Evolutionary conservation across 2,888 invertebrate genomes (phyloP), one percentile per base, ranked within the genome.

Genomic region (Tricholauxania praeusta): DNA sequence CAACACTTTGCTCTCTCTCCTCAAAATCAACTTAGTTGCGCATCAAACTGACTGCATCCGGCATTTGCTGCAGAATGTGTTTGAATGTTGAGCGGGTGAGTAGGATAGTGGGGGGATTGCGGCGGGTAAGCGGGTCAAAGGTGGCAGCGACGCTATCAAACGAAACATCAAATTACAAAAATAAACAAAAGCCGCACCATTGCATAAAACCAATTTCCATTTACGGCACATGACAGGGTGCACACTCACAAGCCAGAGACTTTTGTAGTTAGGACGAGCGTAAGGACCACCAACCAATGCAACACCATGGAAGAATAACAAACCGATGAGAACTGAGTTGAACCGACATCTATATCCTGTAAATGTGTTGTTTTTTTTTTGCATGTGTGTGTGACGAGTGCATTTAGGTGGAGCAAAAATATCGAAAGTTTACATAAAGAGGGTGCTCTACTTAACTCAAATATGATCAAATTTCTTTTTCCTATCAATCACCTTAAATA

Each of bases 181-280:
- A 83, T 80, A 82, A 83, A 82, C 82, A 82, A 82, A 81, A 81
- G 81, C 79, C 80, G 49, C 49, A 60, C 82, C 80, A 82, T 80
- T 83, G 83, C 83, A 83, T 81, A 83, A 82, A 82, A 82, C 82
- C 82, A 82, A 82, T 82, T 82, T 82, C 82, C 83, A 82, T 82
- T 83, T 70, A 82, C 80, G 80, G 74, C 81, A 78, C 63, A 78
- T 63, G 72, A 12, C 19, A 32, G 68, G 68, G 55, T 68, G 68
- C 68, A 68, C 68, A 55, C 68, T 55, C 53, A 57, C 52, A 68
- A 49, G 51, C 49, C n/a, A n/a, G 57, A 22, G 10, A 22, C 28
- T 1, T 57, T 28, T 57, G 10, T 39, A 32, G 60, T 39, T 8
- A 28, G 39, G 12, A 39, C 28, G n/a, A 60, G 39, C 28, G 5